Percentiles rank a stretch among this genome's conserved stretches.
These are phyloP conservation scores for Lepisosteus osseus DNA, from an alignment of 2,113 vertebrate species.

Conservation along the genomic window DNA sequence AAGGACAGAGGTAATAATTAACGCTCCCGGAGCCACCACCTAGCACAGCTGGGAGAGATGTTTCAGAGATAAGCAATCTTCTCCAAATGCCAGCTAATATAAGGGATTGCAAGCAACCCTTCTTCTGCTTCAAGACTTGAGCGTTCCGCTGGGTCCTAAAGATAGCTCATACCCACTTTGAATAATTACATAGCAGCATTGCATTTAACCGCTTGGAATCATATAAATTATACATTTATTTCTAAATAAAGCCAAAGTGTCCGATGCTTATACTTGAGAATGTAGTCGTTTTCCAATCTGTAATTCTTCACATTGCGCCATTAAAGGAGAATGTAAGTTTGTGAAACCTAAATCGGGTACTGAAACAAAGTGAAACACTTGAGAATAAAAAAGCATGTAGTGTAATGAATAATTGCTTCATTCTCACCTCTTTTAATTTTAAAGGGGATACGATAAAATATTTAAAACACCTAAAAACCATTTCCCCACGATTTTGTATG, in stretches of 20 bases:
- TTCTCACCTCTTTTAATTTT: too few relatives aligned
- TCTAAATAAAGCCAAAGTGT: not conserved
- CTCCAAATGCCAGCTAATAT: constrained; percentile 63
- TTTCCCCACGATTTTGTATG: too few relatives aligned
- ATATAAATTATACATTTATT: not conserved
- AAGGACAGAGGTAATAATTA: constrained; percentile 10
- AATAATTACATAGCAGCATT: not conserved
- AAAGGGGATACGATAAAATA: too few relatives aligned
- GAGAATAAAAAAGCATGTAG: too few relatives aligned
- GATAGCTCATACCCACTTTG: constrained; percentile 31
- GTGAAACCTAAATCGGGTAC: too few relatives aligned
- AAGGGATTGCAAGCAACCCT: constrained; percentile 62
- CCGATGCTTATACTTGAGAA: too few relatives aligned
- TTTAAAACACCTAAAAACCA: too few relatives aligned
- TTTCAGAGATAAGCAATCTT: constrained; percentile 61
- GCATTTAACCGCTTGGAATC: not conserved
- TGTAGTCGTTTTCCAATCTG: too few relatives aligned
- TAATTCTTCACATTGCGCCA: too few relatives aligned
- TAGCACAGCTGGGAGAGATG: constrained; percentile 40
- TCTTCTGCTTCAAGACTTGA: constrained; percentile 58
- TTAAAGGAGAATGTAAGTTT: too few relatives aligned
- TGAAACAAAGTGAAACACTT: too few relatives aligned
- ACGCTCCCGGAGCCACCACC: constrained; percentile 3
- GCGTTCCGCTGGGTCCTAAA: constrained; percentile 85
- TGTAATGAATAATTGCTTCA: too few relatives aligned